Conservation (phyloP, 2,113 vertebrate genomes). For the Bambusicola thoracicus region DNA sequence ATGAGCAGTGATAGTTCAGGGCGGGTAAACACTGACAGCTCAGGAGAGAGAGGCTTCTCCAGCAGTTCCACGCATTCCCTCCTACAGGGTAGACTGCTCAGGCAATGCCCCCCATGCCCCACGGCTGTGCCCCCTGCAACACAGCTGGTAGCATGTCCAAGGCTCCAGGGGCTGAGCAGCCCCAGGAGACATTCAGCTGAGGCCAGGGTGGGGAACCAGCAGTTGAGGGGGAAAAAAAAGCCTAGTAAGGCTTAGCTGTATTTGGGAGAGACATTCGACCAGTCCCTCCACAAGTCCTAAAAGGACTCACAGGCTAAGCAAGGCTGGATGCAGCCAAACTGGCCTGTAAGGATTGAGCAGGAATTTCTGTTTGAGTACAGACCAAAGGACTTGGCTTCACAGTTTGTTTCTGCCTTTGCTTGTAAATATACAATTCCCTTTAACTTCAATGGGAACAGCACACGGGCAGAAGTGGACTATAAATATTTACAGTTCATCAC, state of each 20-base stretch:
- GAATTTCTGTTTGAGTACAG: not conserved
- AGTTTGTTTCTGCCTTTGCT: not conserved
- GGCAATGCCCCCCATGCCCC: not conserved
- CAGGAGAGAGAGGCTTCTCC: not conserved
- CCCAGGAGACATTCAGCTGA: not conserved
- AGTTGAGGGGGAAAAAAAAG: not conserved
- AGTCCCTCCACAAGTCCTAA: not conserved
- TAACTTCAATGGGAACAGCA: not conserved
- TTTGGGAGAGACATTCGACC: not conserved
- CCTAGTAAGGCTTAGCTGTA: not conserved
- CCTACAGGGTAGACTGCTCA: not conserved
- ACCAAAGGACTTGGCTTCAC: not conserved
- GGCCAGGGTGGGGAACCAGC: not conserved
- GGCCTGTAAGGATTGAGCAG: not conserved
- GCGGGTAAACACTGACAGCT: not conserved
- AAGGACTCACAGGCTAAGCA: not conserved
- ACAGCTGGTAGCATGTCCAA: fast-evolving
- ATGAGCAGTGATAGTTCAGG: not conserved
- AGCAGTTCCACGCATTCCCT: not conserved
- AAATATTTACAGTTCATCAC: not conserved
- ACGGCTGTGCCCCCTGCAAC: not conserved
- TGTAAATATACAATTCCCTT: not conserved
- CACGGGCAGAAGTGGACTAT: not conserved
- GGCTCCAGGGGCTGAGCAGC: not conserved
- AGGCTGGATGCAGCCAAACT: not conserved